A percentile compares a stretch with the other conserved stretches of the same genome.
phyloP scores from a whole-genome alignment of 2,113 vertebrate species.

The Pachycephala philippinensis region DNA sequence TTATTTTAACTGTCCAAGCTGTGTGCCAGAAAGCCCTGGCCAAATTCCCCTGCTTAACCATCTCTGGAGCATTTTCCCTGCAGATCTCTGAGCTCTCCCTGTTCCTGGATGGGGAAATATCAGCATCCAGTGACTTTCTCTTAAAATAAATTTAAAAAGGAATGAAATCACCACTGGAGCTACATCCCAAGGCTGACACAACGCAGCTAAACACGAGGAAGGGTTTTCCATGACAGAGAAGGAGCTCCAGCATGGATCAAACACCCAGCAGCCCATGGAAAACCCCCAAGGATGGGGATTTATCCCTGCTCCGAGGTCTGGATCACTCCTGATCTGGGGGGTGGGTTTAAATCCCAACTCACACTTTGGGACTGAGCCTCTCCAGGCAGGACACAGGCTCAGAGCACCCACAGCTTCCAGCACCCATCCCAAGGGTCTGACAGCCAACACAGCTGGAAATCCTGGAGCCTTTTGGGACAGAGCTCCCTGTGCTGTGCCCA shows the following conservation, averaged over 20 bases:
- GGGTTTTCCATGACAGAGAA: fast-evolving
- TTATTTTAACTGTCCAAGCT: slow-evolving; percentile 23
- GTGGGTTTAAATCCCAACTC: not conserved
- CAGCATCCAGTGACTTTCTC: not conserved
- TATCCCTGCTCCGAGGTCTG: not conserved
- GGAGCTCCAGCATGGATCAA: not conserved
- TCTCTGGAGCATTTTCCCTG: not conserved
- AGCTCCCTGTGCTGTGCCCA: not conserved
- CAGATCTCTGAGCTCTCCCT: not conserved
- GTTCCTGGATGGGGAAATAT: not conserved
- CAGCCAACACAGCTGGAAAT: not conserved
- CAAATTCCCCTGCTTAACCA: not conserved
- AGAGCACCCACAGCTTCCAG: not conserved
- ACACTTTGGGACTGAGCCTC: not conserved
- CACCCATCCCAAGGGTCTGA: not conserved
- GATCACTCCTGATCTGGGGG: not conserved
- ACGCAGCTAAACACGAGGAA: fast-evolving
- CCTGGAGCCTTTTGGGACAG: not conserved
- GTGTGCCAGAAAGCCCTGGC: slow-evolving; percentile 18
- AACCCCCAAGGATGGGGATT: not conserved
- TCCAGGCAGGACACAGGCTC: not conserved
- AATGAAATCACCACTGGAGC: not conserved
- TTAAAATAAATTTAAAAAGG: not conserved
- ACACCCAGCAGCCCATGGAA: not conserved
- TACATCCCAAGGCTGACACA: not conserved